Base-by-base conservation (phyloP, 2,113 vertebrate species). In the Tenrec ecaudatus region DNA sequence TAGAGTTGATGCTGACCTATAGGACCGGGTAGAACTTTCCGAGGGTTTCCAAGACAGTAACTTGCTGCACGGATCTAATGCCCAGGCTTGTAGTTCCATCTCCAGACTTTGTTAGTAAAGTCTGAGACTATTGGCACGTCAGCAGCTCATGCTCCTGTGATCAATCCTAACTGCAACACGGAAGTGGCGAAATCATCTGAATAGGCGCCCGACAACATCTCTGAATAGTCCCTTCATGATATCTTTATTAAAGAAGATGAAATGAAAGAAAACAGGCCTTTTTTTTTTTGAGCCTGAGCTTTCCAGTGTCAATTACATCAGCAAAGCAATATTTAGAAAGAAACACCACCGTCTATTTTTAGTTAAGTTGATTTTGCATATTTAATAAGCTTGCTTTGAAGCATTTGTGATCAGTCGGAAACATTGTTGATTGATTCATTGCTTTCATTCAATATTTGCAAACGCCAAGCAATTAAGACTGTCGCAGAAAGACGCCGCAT, bases 231-330 rank as follows among this genome's bases (percentile, higher is more conserved):
- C 97, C 98, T 99, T 75, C 98, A 95, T 96, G 99, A 99, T 96
- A 99, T 99, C 94, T 99, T 99, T 90, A 99, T 99, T 93, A 98
- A 99, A 71, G 99, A 99, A 47, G 98, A 99, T 60, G 98, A 99
- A 93, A 86, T 96, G 94, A 97, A 98, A 84, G 98, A 96, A 95
- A 58, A 93, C 68, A 77, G 6, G 40, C 23, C 36, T 0, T 8
- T 75, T 76, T 78, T 71, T 40, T 17, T 40, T 58, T 73, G 90
- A 97, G 62, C 29, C 17, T 33, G 64, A 62, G 25, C 71, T 96
- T 93, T 82, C 75, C 68, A 90, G 53, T 90, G 79, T 90, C 33
- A 53, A 16, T 71, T 86, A 43, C 19, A 90, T 33, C n/a, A 93
- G 82, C 79, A 93, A 89, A 90, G 76, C 66, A 96, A 57, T 96